phyloP scores from a whole-genome alignment of 1,140 invertebrate species.

The Ericerus pela region DNA sequence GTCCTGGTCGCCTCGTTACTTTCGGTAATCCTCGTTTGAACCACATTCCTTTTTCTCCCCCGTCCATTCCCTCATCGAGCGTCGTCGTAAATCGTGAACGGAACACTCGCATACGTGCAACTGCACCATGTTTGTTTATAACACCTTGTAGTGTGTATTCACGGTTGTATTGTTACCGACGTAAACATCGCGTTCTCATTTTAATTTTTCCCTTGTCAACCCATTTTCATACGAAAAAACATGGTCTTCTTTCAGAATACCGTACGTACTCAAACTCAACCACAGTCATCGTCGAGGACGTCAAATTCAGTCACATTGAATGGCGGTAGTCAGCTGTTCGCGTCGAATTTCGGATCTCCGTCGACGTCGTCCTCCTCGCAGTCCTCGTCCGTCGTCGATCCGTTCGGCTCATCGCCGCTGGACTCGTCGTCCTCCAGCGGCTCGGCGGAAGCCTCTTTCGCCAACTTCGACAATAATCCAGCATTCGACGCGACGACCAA shows the following conservation, averaged over 20 bases:
- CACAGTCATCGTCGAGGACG: background rate
- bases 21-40: too few relatives aligned
- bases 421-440: background rate
- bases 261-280: background rate
- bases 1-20: too few relatives aligned
- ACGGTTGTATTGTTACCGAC: too few relatives aligned
- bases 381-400: constrained; percentile 3
- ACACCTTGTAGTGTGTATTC: too few relatives aligned
- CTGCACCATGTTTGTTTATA: too few relatives aligned
- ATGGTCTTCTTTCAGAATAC: background rate
- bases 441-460: constrained; percentile 42
- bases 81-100: too few relatives aligned
- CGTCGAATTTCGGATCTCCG: background rate
- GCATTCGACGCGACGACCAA: constrained; percentile 11
- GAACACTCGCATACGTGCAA: too few relatives aligned
- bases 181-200: too few relatives aligned
- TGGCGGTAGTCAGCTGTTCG: background rate
- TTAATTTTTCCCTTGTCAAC: too few relatives aligned
- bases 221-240: too few relatives aligned
- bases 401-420: background rate
- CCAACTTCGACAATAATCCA: constrained; percentile 48
- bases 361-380: background rate
- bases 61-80: too few relatives aligned
- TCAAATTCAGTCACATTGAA: background rate
- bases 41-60: too few relatives aligned